These are phyloP conservation scores for Plebejus argus DNA, from an alignment of 2,888 invertebrate species.

Conservation along the genomic window DNA sequence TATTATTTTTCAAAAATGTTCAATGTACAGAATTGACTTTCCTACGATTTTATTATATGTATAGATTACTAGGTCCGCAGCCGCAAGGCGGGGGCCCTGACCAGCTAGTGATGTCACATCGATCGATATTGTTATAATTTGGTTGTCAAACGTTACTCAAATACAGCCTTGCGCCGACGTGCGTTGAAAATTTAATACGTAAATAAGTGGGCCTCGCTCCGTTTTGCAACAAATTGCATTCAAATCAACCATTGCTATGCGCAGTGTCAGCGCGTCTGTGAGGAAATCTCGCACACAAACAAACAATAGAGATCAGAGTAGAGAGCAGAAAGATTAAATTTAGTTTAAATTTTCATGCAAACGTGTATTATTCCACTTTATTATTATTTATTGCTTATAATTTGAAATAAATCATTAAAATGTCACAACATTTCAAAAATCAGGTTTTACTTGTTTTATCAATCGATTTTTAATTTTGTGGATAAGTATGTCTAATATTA, in stretches of 20 bases:
- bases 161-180: conserved; percentile 14
- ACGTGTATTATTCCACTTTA: background rate
- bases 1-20: too few relatives aligned
- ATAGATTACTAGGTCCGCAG: background rate
- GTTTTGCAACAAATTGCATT: conserved; percentile 30
- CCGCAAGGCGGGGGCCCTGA: background rate
- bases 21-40: too few relatives aligned
- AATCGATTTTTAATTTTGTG: too few relatives aligned
- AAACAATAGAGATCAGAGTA: background rate
- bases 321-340: background rate
- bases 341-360: background rate
- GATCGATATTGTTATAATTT: conserved; percentile 23
- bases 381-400: background rate
- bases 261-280: background rate
- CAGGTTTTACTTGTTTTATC: background rate
- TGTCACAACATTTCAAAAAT: background rate
- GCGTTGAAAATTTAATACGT: conserved; percentile 35
- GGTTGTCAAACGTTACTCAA: conserved; percentile 15
- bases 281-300: background rate
- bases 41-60: too few relatives aligned
- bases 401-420: background rate
- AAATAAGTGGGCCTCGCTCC: conserved; percentile 36
- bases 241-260: conserved; percentile 19
- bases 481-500: too few relatives aligned
- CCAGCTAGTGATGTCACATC: conserved; percentile 10